Evolutionary conservation across 64 coral and sea anemone species (phyloP), one percentile per base, ranked within the genome.

Genomic region (Acropora yongei): DNA sequence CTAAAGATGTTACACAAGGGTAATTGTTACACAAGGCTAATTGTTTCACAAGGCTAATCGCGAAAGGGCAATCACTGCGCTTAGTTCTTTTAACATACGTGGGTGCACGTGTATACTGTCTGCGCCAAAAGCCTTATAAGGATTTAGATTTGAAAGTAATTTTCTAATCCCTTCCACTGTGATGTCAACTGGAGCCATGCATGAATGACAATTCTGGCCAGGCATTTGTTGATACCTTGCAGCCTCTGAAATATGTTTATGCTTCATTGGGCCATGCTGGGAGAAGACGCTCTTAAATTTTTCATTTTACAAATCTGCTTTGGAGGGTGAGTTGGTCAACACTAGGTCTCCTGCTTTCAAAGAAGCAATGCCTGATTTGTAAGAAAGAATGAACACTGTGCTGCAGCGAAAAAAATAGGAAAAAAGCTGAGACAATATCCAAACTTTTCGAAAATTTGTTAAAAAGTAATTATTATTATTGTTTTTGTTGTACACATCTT

Each of bases 201-300:
- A 43, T 48, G 83, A 63, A 6, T 48, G 44, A 46, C 82, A 86
- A 45, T 40, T 14, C 60, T 84, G 81, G 58, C 65, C 61, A 47
- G 58, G 30, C 8, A 68, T 68, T 66, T 86, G 41, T 66, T 68
- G 55, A 16, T 86, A 69, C 16, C 8, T 4, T 72, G 44, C 40
- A 72, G 61, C 41, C 83, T 72, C 66, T 45, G 83, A 7, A 72
- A 45, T 72, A 72, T 86, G 12, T 86, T n/a, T 43, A 86, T 47
- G 83, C 66, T 67, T 72, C 83, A 86, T 72, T 72, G 83, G 65
- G 3, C 61, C 66, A 72, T 39, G 4, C 66, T 69, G 61, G 39
- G 66, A 72, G 44, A 86, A 86, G 61, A 46, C 82, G 40, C 82
- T 86, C 82, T 66, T 69, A 72, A 86, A 86, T 17, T 72, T 65